These are phyloP conservation scores for Trachelipus rathkii DNA, from an alignment of 1,140 invertebrate genomes.

Conservation along the genomic window DNA sequence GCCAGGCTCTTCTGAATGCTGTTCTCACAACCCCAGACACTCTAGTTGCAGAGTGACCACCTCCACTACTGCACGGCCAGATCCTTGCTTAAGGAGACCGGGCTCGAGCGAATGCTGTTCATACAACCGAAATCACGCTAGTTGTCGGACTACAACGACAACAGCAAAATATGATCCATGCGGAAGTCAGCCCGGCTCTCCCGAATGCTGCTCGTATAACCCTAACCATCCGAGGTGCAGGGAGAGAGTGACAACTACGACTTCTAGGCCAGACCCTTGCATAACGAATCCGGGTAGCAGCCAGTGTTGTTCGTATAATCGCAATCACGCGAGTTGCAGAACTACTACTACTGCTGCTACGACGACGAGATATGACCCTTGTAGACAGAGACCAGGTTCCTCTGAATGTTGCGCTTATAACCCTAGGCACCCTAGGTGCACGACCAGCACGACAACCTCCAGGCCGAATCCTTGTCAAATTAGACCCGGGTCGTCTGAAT, in stretches of 20 bases:
- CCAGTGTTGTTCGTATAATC: constrained; percentile 32
- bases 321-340: constrained; percentile 26
- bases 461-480: constrained; percentile 24
- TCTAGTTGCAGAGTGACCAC: constrained; percentile 13
- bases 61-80: constrained; percentile 1
- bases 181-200: constrained; percentile 17
- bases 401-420: constrained; percentile 12
- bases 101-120: constrained; percentile 27
- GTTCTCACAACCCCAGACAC: neutral
- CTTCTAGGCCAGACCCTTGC: neutral
- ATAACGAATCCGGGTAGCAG: constrained; percentile 1
- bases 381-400: neutral
- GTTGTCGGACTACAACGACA: neutral
- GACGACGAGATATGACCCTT: constrained; percentile 21
- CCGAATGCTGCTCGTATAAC: constrained; percentile 19
- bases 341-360: constrained; percentile 34
- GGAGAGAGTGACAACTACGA: constrained; percentile 7
- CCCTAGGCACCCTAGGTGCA: constrained; percentile 16
- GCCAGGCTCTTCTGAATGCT: constrained; percentile 14
- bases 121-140: constrained; percentile 8
- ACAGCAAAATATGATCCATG: constrained; percentile 1
- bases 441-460: neutral
- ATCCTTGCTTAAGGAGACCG: constrained; percentile 25
- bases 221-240: constrained; percentile 14
- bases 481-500: constrained; percentile 25